Evolutionary conservation across 2,113 vertebrate genomes (phyloP), one percentile per base, ranked within the genome.

Genomic region (Cyrtonyx montezumae): DNA sequence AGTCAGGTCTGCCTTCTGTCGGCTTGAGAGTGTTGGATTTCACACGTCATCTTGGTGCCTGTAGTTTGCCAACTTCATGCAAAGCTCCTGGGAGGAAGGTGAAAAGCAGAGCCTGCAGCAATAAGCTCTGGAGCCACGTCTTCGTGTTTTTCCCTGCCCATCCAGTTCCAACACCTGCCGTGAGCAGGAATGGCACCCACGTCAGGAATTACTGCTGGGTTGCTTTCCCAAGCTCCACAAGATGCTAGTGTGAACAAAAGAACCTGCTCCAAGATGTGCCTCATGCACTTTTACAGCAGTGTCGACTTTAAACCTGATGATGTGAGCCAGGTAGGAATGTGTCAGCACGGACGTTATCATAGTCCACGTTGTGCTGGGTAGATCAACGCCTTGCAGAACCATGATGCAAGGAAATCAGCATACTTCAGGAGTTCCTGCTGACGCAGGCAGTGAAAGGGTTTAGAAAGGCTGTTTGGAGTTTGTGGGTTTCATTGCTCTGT

Each of bases 271-370:
- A 53, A 56, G 85, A 45, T 61, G 51, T 2, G 16, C 32, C 7
- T 37, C 1, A 71, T 1, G 1, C 49, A 37, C 65, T 18, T 62
- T 69, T 70, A 46, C 43, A 61, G 65, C 61, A 36, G 30, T 26
- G 1, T 19, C 61, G 61, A 9, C 70, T 69, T 79, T 28, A 40
- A 53, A 26, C n/a, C 65, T 51, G 2, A 0, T 90, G 63, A 76
- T n/a, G 1, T 93, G 78, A 91, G 74, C 70, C 36, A 0, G 1
- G 0, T 8, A 42, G 84, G 71, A 74, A 79, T 80, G 63, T 80
- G 68, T 79, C 46, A 49, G 55, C 49, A 53, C 0, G 0, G 63
- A 45, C 0, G 0, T 76, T 77, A 42, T 15, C 9, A 0, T 18
- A 34, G 45, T 45, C 75, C n/a, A 10, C 4, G 8, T 85, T 19